Evolutionary conservation across 2,888 invertebrate species (phyloP), one percentile per base, ranked within the genome.

Genomic region (Caenorhabditis zanzibari): DNA sequence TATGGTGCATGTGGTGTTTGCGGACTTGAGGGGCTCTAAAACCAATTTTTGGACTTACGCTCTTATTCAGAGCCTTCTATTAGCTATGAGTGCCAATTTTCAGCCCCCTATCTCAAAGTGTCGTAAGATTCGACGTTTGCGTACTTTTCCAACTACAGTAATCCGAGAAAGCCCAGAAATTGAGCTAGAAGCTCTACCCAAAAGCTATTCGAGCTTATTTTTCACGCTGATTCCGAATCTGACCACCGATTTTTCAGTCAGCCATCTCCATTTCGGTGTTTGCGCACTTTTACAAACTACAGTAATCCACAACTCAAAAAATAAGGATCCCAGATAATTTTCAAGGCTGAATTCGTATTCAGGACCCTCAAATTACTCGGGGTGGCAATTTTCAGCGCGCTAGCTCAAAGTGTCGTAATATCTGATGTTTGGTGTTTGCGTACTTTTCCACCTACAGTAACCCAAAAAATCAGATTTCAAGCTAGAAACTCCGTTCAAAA

Each of bases 401-500:
- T 59, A 35, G 32, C 35, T 32, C 35, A 19, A 35, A 59, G 9
- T 38, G 59, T 59, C 59, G 59, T 59, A 35, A 59, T 12, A 35
- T 59, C 12, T 19, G 0, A 22, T 35, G 35, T 19, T n/a, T 14
- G 59, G 59, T 35, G 38, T 64, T 64, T 41, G 47, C 64, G 26
- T 19, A 47, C 32, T 69, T 32, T 19, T 54, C 54, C n/a, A 10
- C 10, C 47, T 54, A 54, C 54, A 5, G 54, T 54, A 54, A 54
- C 54, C 26, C 26, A 4, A 38, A 59, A 59, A n/a, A 6, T 38
- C 19, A 2, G 38, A 59, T 38, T 22, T 38, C 3, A 12, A 22
- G 59, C 59, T 38, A 59, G 59, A 59, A 59, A 19, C 38, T 59
- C 12, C 38, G 6, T 22, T 9, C 38, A 59, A 59, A 59, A 35